Evolutionary conservation across 2,888 invertebrate genomes (phyloP).

Genomic region (Hirtodrosophila confusa): DNA sequence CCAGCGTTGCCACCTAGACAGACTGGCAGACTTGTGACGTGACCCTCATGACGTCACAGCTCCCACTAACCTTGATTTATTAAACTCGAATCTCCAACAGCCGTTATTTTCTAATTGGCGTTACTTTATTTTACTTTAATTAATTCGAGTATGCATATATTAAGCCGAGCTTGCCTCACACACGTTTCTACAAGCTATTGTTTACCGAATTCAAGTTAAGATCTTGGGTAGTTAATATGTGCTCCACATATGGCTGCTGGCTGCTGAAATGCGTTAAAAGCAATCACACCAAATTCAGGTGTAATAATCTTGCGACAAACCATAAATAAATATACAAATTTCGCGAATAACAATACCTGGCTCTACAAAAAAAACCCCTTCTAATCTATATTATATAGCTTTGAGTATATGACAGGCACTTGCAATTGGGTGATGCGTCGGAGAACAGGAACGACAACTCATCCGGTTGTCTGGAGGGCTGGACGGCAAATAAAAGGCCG

Average conservation of each 20-base stretch:
- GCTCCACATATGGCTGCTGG: background rate
- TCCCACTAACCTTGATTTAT: no score
- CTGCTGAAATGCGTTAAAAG: no score
- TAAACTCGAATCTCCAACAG: no score
- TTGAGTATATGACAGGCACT: background rate
- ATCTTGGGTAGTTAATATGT: background rate
- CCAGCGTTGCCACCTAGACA: no score
- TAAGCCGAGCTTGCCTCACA: no score
- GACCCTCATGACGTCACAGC: no score
- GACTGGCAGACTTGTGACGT: no score
- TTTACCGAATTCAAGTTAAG: no score
- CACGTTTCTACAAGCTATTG: no score
- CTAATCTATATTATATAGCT: conserved; percentile 25
- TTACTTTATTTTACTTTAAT: no score
- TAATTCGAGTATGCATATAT: no score
- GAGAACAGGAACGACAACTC: conserved; percentile 42
- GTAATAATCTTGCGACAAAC: conserved; percentile 14
- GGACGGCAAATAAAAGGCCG: conserved; percentile 34
- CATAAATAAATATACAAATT: conserved; percentile 3
- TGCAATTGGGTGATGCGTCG: conserved; percentile 25
- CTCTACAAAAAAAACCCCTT: conserved; percentile 24
- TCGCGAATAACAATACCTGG: conserved; percentile 38
- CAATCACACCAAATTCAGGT: conserved; percentile 7
- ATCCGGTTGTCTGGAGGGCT: conserved; percentile 24
- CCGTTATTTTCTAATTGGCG: no score